A percentile compares a stretch with the other conserved stretches of the same genome.
Conservation (phyloP, 2,113 vertebrate genomes). For the Arenaria interpres region DNA sequence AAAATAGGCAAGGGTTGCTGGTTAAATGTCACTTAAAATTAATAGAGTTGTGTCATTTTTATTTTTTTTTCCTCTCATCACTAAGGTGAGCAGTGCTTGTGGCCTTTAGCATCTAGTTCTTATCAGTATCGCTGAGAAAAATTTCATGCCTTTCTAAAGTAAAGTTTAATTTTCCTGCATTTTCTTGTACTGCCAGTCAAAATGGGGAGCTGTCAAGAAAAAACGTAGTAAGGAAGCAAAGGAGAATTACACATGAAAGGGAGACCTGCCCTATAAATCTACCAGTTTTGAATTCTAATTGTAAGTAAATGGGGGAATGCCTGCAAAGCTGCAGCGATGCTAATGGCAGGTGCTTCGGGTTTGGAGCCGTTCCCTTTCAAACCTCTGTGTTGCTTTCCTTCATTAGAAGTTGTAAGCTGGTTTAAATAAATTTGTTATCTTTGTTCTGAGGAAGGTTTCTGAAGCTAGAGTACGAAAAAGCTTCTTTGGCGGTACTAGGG, state of each 20-base stretch:
- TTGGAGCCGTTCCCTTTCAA: background rate
- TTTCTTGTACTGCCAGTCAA: background rate
- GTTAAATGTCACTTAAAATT: background rate
- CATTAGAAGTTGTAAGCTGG: background rate
- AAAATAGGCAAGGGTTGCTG: background rate
- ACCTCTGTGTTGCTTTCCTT: background rate
- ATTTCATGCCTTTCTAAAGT: background rate
- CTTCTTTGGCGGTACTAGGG: background rate
- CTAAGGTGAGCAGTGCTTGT: background rate
- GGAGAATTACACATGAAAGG: background rate
- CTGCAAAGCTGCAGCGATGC: fast-evolving
- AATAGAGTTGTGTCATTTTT: background rate
- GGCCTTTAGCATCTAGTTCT: background rate
- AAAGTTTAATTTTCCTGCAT: background rate
- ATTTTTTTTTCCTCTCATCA: background rate
- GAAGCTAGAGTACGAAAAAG: background rate
- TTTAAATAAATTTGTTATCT: background rate
- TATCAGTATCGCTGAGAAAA: background rate
- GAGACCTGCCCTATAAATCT: background rate
- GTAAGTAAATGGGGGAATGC: background rate
- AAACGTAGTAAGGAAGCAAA: background rate
- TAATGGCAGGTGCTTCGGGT: background rate
- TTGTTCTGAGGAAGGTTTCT: background rate
- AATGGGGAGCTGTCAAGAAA: background rate
- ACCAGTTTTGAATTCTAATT: background rate